Base-by-base conservation (phyloP, 2,113 vertebrate genomes). In the Daubentonia madagascariensis region DNA sequence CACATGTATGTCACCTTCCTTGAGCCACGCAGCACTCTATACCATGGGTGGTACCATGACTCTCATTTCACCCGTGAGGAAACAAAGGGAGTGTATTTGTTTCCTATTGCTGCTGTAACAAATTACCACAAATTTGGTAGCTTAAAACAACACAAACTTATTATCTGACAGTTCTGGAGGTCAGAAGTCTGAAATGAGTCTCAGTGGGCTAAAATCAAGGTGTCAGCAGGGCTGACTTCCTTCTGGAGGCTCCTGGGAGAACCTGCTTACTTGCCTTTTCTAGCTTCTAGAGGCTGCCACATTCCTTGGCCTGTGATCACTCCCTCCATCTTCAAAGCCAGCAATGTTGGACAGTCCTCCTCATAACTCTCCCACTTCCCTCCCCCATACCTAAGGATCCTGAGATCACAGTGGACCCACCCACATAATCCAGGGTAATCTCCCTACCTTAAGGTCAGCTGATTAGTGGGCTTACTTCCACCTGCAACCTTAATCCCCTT, bases 31-130 rank as follows among this genome's bases (percentile, higher is more conserved):
- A 2, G 54, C 32, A 3, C 23, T 57, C 52, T 32, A 0, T 23
- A 5, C 48, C 5, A 0, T 4, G 18, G 40, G 3, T 7, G 25
- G 20, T 5, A 16, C 32, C 57, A 0, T 0, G 78, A 16, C 59
- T n/a, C 57, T 89, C 73, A 1, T 8, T 5, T 50, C 6, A 35
- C 32, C 79, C 12, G 0, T 11, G 3, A 85, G 87, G 14, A 61
- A 79, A 28, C n/a, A 84, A 8, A 45, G 28, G 45, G 45, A 32
- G 32, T 1, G 20, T 6, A 2, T 17, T 17, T 3, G 4, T 30
- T 48, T 65, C 43, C 79, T n/a, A 10, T 8, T 0, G 8, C 80
- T 75, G 76, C 80, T 43, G 0, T 30, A 57, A 63, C 40, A 28
- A 50, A 52, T 0, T 1, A 25, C 25, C 61, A 14, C 11, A 35